Conservation (phyloP, 2,797 vertebrate species). For the Sandelia bainsii region DNA sequence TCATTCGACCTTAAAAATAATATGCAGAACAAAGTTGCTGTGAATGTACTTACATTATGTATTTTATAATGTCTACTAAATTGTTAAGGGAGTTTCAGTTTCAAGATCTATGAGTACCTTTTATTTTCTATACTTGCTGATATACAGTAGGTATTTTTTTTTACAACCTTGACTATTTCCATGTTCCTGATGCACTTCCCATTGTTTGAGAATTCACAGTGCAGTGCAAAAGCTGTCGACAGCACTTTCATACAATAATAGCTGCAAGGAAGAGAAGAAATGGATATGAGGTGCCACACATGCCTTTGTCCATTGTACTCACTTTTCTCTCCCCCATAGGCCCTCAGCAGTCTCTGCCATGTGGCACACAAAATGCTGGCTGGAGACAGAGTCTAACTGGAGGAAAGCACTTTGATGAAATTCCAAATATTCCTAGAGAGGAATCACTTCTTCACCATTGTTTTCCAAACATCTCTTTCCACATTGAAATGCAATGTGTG, state of each 20-base stretch:
- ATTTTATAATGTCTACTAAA: slow-evolving; percentile 4
- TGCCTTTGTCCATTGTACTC: slow-evolving; percentile 80
- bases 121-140: slow-evolving; percentile 16
- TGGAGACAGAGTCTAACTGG: slow-evolving; percentile 57
- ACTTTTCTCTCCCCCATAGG: slow-evolving; percentile 73
- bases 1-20: not conserved
- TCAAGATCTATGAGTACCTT: slow-evolving; percentile 24
- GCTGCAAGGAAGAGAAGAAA: slow-evolving; percentile 76
- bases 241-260: slow-evolving; percentile 85
- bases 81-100: slow-evolving; percentile 17
- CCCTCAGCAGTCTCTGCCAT: slow-evolving; percentile 66
- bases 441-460: slow-evolving; percentile 58
- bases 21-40: no score
- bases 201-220: slow-evolving; percentile 74
- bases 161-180: slow-evolving; percentile 55
- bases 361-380: slow-evolving; percentile 65
- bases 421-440: slow-evolving; percentile 67
- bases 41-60: not conserved
- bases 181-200: slow-evolving; percentile 63
- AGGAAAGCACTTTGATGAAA: slow-evolving; percentile 67
- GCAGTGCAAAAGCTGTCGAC: slow-evolving; percentile 79
- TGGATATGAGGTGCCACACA: slow-evolving; percentile 79
- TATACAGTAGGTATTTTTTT: slow-evolving; percentile 30
- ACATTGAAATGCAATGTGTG: slow-evolving; percentile 18
- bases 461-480: slow-evolving; percentile 53